A percentile compares a stretch with the other conserved stretches of the same genome.
Conservation (phyloP, 2,888 invertebrate genomes). For the Caenorhabditis plicata region DNA sequence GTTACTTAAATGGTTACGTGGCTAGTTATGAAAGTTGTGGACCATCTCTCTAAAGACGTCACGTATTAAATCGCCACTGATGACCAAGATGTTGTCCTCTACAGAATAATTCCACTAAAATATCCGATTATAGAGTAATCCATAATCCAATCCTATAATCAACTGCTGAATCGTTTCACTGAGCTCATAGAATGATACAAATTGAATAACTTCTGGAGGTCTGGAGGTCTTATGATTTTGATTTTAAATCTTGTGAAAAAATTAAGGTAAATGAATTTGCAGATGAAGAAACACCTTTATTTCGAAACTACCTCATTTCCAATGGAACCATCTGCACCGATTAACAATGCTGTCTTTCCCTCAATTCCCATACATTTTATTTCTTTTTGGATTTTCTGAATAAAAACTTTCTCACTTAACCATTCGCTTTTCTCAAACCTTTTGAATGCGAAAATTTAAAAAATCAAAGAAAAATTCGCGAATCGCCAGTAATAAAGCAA, state of each 20-base stretch:
- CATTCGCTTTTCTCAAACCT: too few relatives aligned
- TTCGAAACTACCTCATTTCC: slow-evolving; percentile 2
- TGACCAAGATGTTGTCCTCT: not conserved
- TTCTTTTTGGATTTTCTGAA: slow-evolving; percentile 5
- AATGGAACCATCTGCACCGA: slow-evolving; percentile 17
- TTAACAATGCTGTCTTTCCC: slow-evolving; percentile 2
- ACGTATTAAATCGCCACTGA: too few relatives aligned
- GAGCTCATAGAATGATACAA: too few relatives aligned
- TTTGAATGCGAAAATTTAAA: too few relatives aligned
- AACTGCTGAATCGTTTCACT: too few relatives aligned
- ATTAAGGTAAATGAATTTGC: not conserved
- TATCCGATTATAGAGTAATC: not conserved
- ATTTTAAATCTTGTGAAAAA: not conserved
- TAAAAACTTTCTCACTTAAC: too few relatives aligned
- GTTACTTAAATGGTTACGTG: too few relatives aligned
- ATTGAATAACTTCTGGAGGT: not conserved
- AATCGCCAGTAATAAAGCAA: slow-evolving; percentile 24
- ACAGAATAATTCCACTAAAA: not conserved
- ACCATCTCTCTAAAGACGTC: too few relatives aligned
- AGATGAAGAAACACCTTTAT: too few relatives aligned
- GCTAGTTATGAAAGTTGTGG: too few relatives aligned
- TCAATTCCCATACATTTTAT: not conserved
- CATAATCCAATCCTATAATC: too few relatives aligned
- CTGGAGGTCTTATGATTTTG: not conserved
- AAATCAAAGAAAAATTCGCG: slow-evolving; percentile 30